Evolutionary conservation across 1,140 invertebrate genomes (phyloP).

Genomic region (Macrotrachela quadricornifera): DNA sequence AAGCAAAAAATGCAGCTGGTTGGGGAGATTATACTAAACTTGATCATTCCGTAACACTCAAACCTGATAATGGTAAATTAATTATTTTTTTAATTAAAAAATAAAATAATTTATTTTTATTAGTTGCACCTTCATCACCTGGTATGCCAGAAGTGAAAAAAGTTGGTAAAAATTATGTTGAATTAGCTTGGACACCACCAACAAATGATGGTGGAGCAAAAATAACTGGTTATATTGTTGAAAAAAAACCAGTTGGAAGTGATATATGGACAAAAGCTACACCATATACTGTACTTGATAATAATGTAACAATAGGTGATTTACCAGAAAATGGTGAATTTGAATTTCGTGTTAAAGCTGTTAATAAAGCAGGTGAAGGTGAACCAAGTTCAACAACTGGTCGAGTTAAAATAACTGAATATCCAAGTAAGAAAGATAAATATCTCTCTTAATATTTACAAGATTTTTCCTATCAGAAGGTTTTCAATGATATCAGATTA

Average conservation of each 20-base stretch:
- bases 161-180: slow-evolving; percentile 32
- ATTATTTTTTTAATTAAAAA: background rate
- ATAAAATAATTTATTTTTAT: background rate
- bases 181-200: slow-evolving; percentile 67
- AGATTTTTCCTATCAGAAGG: too few relatives aligned
- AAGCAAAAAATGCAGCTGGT: slow-evolving; percentile 83
- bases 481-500: slow-evolving; percentile 4
- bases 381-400: slow-evolving; percentile 38
- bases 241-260: slow-evolving; percentile 58
- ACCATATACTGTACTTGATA: background rate
- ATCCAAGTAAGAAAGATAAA: slow-evolving; percentile 20
- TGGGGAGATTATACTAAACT: slow-evolving; percentile 51
- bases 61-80: background rate
- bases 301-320: slow-evolving; percentile 5
- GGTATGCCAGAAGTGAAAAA: background rate
- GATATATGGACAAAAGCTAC: slow-evolving; percentile 57
- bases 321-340: slow-evolving; percentile 12
- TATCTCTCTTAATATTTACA: too few relatives aligned
- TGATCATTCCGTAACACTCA: slow-evolving; percentile 12
- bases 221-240: slow-evolving; percentile 54
- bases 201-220: slow-evolving; percentile 41
- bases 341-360: slow-evolving; percentile 14
- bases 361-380: slow-evolving; percentile 79
- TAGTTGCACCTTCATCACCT: slow-evolving; percentile 4
- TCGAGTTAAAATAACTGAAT: slow-evolving; percentile 11